Base-by-base conservation (phyloP, 2,888 invertebrate species). In the Netelia virgata region DNA sequence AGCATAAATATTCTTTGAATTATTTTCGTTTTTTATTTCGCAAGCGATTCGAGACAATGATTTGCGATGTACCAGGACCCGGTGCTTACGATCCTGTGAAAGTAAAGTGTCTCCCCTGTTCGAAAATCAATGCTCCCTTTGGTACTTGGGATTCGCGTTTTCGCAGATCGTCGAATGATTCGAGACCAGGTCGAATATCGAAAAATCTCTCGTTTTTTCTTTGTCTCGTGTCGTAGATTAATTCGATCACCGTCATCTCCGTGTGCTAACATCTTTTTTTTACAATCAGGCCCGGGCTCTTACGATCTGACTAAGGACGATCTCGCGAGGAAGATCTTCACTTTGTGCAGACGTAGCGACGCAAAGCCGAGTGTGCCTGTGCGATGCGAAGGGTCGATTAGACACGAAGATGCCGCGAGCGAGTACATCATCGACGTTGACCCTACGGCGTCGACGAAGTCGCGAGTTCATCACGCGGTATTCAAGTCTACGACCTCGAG, bases 401-500 rank as follows among this genome's bases (percentile, higher is more conserved):
- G 75, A 57, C 82, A 82, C 84, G 84, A 70, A 84, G 77, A 72
- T 14, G 47, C 70, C 77, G 23, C 43, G 78, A 78, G 81, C 69
- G 64, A 73, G 20, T 55, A 53, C 73, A 14, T 20, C 73, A n/a
- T 82, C 77, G 64, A 66, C 83, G 43, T 50, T 73, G 68, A 64
- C 63, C 61, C 66, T 16, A 3, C n/a, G 20, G 53, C 5, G 3
- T 36, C n/a, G 43, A 74, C 55, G 55, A 75, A 68, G 20, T 69
- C 28, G 5, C 16, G 43, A 1, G 73, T 87, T 11, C 85, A 88
- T 73, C 89, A 88, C 55, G 88, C 90, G 16, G 88, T 84, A n/a
- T 90, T 90, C 55, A 90, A 88, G 73, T 90, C 89, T 59, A 61
- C 70, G 59, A 82, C 78, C 50, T 64, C 64, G 63, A 84, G 84